Conservation (phyloP, 2,888 invertebrate genomes). For the Drosophila quasianomalipes region DNA sequence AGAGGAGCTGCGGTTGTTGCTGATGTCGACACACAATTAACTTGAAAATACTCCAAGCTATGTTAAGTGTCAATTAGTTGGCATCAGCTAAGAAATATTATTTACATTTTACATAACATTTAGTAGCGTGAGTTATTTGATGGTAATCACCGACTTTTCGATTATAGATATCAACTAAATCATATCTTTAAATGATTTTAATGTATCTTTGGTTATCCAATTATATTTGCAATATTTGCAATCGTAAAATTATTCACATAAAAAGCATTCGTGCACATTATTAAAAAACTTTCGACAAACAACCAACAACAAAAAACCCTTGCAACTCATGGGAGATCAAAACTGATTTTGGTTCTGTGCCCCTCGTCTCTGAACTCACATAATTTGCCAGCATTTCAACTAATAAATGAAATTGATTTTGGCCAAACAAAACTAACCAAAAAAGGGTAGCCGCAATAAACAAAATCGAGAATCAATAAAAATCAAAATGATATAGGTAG, state of each 20-base stretch:
- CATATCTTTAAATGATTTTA: constrained; percentile 2
- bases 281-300: constrained; percentile 63
- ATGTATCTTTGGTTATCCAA: background rate
- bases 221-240: background rate
- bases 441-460: constrained; percentile 74
- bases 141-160: background rate
- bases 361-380: constrained; percentile 68
- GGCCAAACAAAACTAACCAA: constrained; percentile 51
- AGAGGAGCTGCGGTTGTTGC: constrained; percentile 28
- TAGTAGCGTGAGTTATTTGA: constrained; percentile 9
- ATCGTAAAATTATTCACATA: constrained; percentile 20
- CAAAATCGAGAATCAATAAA: constrained; percentile 71
- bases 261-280: constrained; percentile 22
- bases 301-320: constrained; percentile 30
- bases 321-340: constrained; percentile 41
- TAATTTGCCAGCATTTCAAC: constrained; percentile 68
- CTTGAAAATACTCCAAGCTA: constrained; percentile 76
- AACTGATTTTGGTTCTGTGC: constrained; percentile 20
- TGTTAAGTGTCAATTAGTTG: constrained; percentile 80
- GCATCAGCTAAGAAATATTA: constrained; percentile 63
- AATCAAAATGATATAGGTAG: constrained; percentile 62
- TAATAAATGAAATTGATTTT: constrained; percentile 60
- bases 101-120: constrained; percentile 45
- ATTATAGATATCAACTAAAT: constrained; percentile 3
- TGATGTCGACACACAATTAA: constrained; percentile 80